Evolutionary conservation across 2,113 vertebrate genomes (phyloP), one percentile per base, ranked within the genome.

Genomic region (Blennius ocellaris): DNA sequence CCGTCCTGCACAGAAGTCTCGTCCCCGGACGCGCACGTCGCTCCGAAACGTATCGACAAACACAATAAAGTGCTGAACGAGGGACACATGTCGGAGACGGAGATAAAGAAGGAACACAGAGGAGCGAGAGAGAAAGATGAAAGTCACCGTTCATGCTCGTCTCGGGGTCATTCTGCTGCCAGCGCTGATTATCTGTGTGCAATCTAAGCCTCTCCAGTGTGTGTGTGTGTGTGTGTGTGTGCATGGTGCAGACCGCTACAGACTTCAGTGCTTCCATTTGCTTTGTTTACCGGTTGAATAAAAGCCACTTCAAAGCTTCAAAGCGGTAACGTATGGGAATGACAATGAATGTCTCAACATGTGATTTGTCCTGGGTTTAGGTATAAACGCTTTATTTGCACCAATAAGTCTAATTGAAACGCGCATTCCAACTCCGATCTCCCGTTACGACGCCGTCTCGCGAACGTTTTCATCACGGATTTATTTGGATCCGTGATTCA

Each of bases 91-190:
- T 6, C 30, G 11, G 8, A 21, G 73, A 51, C 51, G 43, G 66
- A 40, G 37, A 78, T 66, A 47, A 77, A 7, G 37, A 50, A 3
- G 47, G 4, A 30, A 30, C 21, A 30, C n/a, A n/a, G 3, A 53
- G 15, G 58, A 38, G 11, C 14, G 5, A 47, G 12, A 43, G 56
- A 80, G 3, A 47, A 15, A 43, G 56, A 80, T 83, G 67, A 82
- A 73, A 80, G 76, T 45, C 51, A 12, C 45, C 51, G 6, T 8
- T 52, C 83, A 60, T 17, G 60, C 64, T 69, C 40, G 57, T 68
- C 56, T 44, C 11, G 6, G 41, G 45, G 58, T 67, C 53, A 9
- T 7, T 10, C 38, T 62, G n/a, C 58, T 59, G 55, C 65, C 67
- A 54, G 16, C 54, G 3, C 36, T 36, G 63, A 69, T 57, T 62